Conservation (phyloP, 2,888 invertebrate species). For the Criorhina ranunculi region DNA sequence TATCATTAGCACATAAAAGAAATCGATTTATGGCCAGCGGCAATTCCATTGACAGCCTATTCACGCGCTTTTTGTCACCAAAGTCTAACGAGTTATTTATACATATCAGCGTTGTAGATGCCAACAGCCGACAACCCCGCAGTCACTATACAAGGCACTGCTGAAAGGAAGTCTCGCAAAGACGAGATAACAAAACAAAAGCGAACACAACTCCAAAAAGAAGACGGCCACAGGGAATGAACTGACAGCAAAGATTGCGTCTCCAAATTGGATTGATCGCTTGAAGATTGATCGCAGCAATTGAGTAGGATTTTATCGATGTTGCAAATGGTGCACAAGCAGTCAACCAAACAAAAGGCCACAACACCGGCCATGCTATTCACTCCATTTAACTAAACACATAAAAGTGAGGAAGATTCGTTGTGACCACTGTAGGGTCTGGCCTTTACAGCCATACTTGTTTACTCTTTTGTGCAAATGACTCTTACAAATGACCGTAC, state of each 20-base stretch:
- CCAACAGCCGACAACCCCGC: slow-evolving; percentile 7
- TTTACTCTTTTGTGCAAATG: slow-evolving; percentile 59
- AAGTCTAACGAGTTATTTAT: slow-evolving; percentile 40
- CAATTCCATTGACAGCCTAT: slow-evolving; percentile 41
- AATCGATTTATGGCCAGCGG: slow-evolving; percentile 22
- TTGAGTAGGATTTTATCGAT: slow-evolving; percentile 64
- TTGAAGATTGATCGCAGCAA: slow-evolving; percentile 67
- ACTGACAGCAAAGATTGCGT: slow-evolving; percentile 51
- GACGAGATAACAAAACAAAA: slow-evolving; percentile 40
- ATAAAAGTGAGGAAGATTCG: slow-evolving; percentile 42
- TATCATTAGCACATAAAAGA: slow-evolving; percentile 42
- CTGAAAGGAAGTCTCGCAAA: slow-evolving; percentile 3
- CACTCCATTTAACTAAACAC: slow-evolving; percentile 35
- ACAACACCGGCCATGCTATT: slow-evolving; percentile 28
- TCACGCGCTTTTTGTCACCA: slow-evolving; percentile 67
- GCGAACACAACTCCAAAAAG: slow-evolving; percentile 24
- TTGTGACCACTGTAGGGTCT: slow-evolving; percentile 55
- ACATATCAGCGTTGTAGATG: slow-evolving; percentile 27
- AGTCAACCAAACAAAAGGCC: slow-evolving; percentile 42
- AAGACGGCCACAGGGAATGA: slow-evolving; percentile 8
- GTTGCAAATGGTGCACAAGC: slow-evolving; percentile 9
- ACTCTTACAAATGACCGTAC: slow-evolving; percentile 63
- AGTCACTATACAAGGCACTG: slow-evolving; percentile 6
- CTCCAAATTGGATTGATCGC: slow-evolving; percentile 71
- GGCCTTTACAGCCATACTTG: slow-evolving; percentile 26